Percentiles rank a stretch among this genome's conserved stretches.
These are phyloP conservation scores for Perizoma flavofasciatum DNA, from an alignment of 2,888 invertebrate species.

Conservation along the genomic window DNA sequence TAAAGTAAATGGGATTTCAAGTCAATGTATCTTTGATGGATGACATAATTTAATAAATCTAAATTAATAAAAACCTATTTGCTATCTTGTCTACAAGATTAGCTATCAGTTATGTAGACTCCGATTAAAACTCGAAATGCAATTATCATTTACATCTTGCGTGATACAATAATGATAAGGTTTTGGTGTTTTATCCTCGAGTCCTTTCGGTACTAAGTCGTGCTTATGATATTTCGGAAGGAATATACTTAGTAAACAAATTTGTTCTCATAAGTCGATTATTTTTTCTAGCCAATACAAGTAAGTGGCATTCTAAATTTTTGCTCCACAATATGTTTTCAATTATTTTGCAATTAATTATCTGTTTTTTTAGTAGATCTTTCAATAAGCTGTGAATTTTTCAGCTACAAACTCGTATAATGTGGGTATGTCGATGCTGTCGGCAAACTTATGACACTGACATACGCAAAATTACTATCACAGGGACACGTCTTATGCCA, in stretches of 20 bases:
- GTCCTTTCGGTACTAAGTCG: background rate
- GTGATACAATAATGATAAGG: constrained; percentile 1
- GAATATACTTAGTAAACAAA: background rate
- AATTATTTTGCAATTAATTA: too few relatives aligned
- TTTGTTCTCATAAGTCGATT: background rate
- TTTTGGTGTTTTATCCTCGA: background rate
- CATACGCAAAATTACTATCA: constrained; percentile 23
- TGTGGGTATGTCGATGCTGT: constrained; percentile 31
- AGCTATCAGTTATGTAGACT: too few relatives aligned
- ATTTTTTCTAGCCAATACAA: constrained; percentile 4
- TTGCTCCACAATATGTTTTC: background rate
- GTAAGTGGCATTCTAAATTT: constrained; percentile 4
- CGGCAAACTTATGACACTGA: constrained; percentile 21
- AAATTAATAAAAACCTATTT: too few relatives aligned
- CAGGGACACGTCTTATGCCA: constrained; percentile 9
- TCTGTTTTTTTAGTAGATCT: background rate
- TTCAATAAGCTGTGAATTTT: constrained; percentile 14
- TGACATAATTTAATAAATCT: too few relatives aligned
- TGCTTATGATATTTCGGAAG: background rate
- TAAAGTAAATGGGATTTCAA: too few relatives aligned
- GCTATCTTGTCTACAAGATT: too few relatives aligned
- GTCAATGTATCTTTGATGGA: too few relatives aligned
- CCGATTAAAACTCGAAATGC: constrained; percentile 1
- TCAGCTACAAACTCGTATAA: constrained; percentile 19
- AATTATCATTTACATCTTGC: background rate